Evolutionary conservation across 2,797 vertebrate genomes (phyloP), one percentile per base, ranked within the genome.

Genomic region (Emydoidea blandingii): DNA sequence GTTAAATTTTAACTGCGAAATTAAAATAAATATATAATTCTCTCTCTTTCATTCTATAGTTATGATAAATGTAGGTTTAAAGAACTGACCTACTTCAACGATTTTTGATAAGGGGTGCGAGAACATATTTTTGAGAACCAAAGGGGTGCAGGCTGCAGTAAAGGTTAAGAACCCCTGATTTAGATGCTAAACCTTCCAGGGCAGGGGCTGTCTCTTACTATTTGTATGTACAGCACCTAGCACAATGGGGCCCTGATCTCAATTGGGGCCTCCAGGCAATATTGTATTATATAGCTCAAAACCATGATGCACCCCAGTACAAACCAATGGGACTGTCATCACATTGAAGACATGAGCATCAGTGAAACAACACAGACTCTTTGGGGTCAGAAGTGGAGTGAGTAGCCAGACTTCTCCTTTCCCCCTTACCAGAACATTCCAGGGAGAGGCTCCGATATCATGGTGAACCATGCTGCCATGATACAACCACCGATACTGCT

Each of bases 241-340:
- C 0, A 1, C 49, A 41, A 54, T 57, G 83, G 79, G 27, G 84
- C 31, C 12, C 47, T 0, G 0, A 25, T 44, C 37, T 6, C 25
- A 18, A 14, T 2, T 16, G 29, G 41, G 54, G 52, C 80, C 34
- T 78, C 57, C 2, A 65, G 29, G 65, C 74, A 54, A 23, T 53
- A 79, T n/a, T 0, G 0, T 23, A 52, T 88, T 57, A 59, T 54
- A 1, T 21, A 3, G 53, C 37, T 54, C 37, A 44, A 50, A 91
- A 37, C 14, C 31, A 9, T 0, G 18, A 19, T 14, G 53, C 18
- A 0, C 37, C n/a, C 59, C 47, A 18, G 54, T 56, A 10, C 79
- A 0, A 0, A 5, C 15, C 68, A 56, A 31, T 8, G 12, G 27
- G 47, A 18, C 0, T 0, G 41, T 5, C 59, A 1, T 6, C 0